Percentiles rank a stretch among this genome's conserved stretches.
Conservation (phyloP, 2,113 vertebrate genomes). For the Zosterops japonicus region DNA sequence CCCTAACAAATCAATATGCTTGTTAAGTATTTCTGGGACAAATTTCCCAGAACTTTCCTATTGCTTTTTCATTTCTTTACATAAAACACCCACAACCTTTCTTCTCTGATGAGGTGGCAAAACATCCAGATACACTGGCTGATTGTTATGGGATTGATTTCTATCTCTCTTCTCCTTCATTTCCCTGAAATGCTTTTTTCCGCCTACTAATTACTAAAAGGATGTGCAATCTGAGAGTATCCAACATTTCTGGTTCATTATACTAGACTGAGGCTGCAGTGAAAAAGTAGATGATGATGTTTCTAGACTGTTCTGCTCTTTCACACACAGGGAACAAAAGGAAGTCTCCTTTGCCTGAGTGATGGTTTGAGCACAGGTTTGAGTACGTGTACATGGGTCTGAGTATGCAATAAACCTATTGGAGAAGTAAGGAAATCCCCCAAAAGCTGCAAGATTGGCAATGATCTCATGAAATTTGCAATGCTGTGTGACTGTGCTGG, state of each 20-base stretch:
- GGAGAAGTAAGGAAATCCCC: not conserved
- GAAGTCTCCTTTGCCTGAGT: not conserved
- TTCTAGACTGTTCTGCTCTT: not conserved
- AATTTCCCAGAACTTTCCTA: not conserved
- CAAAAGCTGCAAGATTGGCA: not conserved
- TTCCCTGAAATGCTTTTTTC: not conserved
- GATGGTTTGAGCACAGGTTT: not conserved
- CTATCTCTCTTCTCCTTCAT: not conserved
- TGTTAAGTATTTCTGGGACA: not conserved
- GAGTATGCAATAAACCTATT: not conserved
- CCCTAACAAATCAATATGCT: not conserved
- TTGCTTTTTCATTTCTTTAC: not conserved
- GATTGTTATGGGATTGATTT: not conserved
- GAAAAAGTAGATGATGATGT: not conserved
- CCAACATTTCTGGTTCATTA: not conserved
- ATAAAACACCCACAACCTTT: not conserved
- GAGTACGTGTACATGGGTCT: rapidly evolving
- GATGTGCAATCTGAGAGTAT: not conserved
- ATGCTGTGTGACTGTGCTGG: not conserved
- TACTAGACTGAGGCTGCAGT: not conserved
- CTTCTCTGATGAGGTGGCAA: not conserved
- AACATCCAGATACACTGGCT: not conserved
- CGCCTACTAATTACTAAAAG: not conserved
- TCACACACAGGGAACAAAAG: not conserved
- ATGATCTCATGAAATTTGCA: not conserved